These are phyloP conservation scores for Leptobrachium ailaonicum DNA, from an alignment of 2,113 vertebrate species.

Conservation along the genomic window DNA sequence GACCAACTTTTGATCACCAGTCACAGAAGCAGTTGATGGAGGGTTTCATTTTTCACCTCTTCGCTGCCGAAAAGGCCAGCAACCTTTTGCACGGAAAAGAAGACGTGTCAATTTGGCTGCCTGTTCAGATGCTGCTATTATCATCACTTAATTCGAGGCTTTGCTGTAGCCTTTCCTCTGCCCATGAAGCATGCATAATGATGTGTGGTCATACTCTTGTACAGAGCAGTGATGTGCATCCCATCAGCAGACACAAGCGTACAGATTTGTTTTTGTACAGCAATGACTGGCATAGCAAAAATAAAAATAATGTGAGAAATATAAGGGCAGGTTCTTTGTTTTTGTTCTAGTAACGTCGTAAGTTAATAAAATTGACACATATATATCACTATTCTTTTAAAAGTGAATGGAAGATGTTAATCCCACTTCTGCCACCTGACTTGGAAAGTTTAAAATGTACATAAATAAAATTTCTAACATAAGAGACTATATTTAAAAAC, in stretches of 20 bases:
- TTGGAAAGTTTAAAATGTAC: too few relatives aligned
- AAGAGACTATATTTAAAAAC: too few relatives aligned
- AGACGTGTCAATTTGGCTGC: conserved; percentile 23
- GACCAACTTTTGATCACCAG: conserved; percentile 43
- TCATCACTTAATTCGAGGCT: conserved; percentile 13
- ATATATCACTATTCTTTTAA: too few relatives aligned
- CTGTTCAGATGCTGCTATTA: conserved; percentile 25
- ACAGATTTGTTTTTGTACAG: background rate
- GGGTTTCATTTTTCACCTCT: conserved; percentile 42
- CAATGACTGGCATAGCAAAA: background rate
- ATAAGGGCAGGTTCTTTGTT: too few relatives aligned
- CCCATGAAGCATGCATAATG: background rate
- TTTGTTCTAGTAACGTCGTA: too few relatives aligned
- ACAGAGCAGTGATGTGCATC: background rate
- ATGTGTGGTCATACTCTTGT: background rate
- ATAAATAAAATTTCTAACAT: too few relatives aligned
- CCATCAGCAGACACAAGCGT: background rate
- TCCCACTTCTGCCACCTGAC: too few relatives aligned
- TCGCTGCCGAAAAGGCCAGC: conserved; percentile 32
- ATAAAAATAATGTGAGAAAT: too few relatives aligned
- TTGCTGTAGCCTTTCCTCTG: conserved; percentile 13
- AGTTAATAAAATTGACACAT: too few relatives aligned
- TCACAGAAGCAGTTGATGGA: conserved; percentile 32
- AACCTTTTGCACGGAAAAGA: conserved; percentile 23
- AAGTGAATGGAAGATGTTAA: too few relatives aligned